Evolutionary conservation across 2,113 vertebrate species (phyloP).

Genomic region (Grammomys dolichurus): DNA sequence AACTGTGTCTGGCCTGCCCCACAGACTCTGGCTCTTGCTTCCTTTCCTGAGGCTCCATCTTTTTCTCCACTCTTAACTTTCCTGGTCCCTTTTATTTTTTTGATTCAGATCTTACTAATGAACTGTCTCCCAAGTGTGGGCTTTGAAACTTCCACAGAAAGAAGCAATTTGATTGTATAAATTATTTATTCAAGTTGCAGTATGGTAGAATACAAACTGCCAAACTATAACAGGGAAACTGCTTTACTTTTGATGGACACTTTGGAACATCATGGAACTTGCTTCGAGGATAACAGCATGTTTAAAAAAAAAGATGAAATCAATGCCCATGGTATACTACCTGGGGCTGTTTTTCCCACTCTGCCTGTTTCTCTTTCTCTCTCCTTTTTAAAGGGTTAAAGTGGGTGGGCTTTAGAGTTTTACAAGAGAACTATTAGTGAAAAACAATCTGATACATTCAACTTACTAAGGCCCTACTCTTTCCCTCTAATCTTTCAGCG

Average conservation of each 20-base stretch:
- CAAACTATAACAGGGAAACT: not conserved
- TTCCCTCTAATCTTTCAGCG: slow-evolving; percentile 99
- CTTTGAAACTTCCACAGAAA: not conserved
- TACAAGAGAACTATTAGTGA: slow-evolving; percentile 90
- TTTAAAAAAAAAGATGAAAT: slow-evolving; percentile 43
- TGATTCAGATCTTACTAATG: not conserved
- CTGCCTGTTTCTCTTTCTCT: slow-evolving; percentile 10
- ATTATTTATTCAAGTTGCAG: not conserved
- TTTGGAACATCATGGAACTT: slow-evolving; percentile 17
- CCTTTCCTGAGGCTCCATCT: slow-evolving; percentile 63
- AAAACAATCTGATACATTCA: slow-evolving; percentile 99
- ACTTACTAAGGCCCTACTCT: slow-evolving; percentile 94
- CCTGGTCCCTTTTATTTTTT: not conserved
- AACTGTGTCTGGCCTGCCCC: slow-evolving; percentile 81
- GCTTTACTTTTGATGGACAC: slow-evolving; percentile 26
- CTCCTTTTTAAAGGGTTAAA: slow-evolving; percentile 88
- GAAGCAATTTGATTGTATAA: not conserved
- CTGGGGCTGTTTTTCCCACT: not conserved
- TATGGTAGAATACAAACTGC: not conserved
- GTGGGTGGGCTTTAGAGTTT: slow-evolving; percentile 86
- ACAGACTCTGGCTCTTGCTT: slow-evolving; percentile 79
- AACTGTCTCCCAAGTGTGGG: not conserved
- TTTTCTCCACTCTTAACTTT: slow-evolving; percentile 77
- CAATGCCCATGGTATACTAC: not conserved
- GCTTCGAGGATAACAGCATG: not conserved